Percentiles rank a stretch among this genome's conserved stretches.
These are phyloP conservation scores for Tupaia chinensis DNA, from an alignment of 2,113 vertebrate genomes.

Conservation along the genomic window DNA sequence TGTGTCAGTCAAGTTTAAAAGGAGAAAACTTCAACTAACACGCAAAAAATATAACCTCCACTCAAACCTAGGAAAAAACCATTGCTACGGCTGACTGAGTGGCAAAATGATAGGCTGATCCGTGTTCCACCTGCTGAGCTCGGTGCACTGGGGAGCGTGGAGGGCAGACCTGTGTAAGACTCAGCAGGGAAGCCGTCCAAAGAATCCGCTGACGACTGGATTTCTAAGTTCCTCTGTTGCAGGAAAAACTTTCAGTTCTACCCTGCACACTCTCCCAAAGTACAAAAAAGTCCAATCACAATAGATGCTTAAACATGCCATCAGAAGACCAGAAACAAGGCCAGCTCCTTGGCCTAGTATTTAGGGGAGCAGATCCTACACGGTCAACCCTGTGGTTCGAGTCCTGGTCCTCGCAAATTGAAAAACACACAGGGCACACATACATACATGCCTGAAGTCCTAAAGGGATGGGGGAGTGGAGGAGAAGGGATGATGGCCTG, in stretches of 20 bases:
- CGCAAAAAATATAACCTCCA: constrained; percentile 38
- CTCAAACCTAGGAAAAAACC: not conserved
- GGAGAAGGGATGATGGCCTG: too few relatives aligned
- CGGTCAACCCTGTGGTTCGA: too few relatives aligned
- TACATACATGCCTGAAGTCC: too few relatives aligned
- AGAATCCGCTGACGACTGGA: constrained; percentile 57
- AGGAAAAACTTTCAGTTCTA: not conserved
- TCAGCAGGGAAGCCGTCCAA: constrained; percentile 36
- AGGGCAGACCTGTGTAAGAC: constrained; percentile 24
- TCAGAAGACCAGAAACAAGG: constrained; percentile 28
- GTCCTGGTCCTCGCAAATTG: too few relatives aligned
- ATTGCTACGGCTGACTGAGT: not conserved
- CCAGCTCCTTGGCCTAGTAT: too few relatives aligned
- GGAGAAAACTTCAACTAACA: not conserved
- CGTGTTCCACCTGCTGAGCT: not conserved
- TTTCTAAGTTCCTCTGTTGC: constrained; percentile 6
- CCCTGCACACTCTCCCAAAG: not conserved
- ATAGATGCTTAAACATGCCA: not conserved
- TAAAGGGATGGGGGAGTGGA: too few relatives aligned
- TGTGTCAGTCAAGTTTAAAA: not conserved
- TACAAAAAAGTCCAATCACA: not conserved
- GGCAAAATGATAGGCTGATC: not conserved
- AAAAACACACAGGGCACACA: too few relatives aligned
- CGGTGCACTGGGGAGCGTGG: not conserved
- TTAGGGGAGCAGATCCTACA: too few relatives aligned